phyloP scores from a whole-genome alignment of 1,140 invertebrate genomes.

The Drosophila nebulosa region DNA sequence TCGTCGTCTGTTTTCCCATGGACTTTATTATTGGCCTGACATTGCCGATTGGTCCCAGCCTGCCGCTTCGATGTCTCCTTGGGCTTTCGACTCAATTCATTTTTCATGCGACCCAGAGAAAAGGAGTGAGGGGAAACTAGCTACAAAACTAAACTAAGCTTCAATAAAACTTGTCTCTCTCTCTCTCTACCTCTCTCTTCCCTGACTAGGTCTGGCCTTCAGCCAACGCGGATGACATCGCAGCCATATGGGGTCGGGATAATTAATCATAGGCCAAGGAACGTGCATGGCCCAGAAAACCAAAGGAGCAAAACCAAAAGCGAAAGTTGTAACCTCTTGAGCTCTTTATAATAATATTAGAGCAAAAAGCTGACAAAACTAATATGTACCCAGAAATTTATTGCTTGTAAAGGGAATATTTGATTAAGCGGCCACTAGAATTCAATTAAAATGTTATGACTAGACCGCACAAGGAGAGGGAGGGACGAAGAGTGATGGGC shows the following conservation, averaged over 20 bases:
- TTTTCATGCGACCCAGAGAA: constrained; percentile 50
- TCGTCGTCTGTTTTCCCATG: constrained; percentile 14
- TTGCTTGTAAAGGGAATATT: constrained; percentile 60
- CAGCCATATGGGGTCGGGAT: constrained; percentile 63
- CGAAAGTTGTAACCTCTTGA: constrained; percentile 32
- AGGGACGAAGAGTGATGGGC: background rate
- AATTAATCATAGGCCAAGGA: constrained; percentile 63
- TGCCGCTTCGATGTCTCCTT: constrained; percentile 4
- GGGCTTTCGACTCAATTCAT: constrained; percentile 27
- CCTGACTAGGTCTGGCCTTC: background rate
- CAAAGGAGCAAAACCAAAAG: constrained; percentile 28
- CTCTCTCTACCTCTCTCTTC: background rate
- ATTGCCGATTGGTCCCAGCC: constrained; percentile 10
- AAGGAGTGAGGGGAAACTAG: constrained; percentile 25
- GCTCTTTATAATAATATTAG: background rate
- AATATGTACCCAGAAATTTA: constrained; percentile 33
- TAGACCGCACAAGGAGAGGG: constrained; percentile 2
- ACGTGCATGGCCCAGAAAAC: constrained; percentile 40
- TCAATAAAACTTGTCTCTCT: constrained; percentile 32
- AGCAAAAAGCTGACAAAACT: constrained; percentile 20
- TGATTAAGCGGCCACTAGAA: constrained; percentile 58
- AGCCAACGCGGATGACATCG: constrained; percentile 54
- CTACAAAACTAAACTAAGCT: constrained; percentile 59
- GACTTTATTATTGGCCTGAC: constrained; percentile 41
- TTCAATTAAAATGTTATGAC: constrained; percentile 56